phyloP scores from a whole-genome alignment of 2,113 vertebrate genomes.

The Jaculus jaculus region DNA sequence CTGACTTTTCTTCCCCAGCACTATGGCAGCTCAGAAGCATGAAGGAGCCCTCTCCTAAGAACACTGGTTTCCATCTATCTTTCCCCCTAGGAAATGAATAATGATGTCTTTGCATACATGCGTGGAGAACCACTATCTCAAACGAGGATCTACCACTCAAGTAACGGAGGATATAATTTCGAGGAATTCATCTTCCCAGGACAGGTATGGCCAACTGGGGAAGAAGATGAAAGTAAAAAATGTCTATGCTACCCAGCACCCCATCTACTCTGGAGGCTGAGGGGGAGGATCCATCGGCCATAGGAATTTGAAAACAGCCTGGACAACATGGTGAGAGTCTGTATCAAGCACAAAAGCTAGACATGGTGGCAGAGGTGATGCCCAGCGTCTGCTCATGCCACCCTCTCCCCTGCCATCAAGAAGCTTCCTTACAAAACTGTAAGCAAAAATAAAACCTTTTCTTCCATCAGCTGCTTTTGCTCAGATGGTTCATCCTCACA shows the following conservation, averaged over 20 bases:
- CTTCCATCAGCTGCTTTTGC: no score
- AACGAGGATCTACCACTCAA: slow-evolving; percentile 40
- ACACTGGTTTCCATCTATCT: not conserved
- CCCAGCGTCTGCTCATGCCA: no score
- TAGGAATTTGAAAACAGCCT: no score
- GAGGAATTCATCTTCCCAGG: fast-evolving
- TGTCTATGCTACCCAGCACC: no score
- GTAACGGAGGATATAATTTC: not conserved
- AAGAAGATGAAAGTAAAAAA: not conserved
- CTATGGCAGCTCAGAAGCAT: no score
- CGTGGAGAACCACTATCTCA: not conserved
- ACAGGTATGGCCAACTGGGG: slow-evolving; percentile 35
- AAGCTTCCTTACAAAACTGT: no score
- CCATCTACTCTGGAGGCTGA: not conserved
- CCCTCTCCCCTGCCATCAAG: no score
- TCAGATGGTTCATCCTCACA: no score
- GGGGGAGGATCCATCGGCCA: no score
- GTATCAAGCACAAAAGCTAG: not conserved
- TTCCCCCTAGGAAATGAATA: slow-evolving; percentile 20
- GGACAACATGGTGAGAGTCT: not conserved
- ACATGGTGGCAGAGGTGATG: no score
- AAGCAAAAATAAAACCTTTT: no score
- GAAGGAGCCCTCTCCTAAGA: not conserved
- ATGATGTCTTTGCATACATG: slow-evolving; percentile 23
- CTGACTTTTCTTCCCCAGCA: no score